Percentiles rank a stretch among this genome's conserved stretches.
These are phyloP conservation scores for Albula glossodonta DNA, from an alignment of 2,113 vertebrate genomes.

Conservation along the genomic window DNA sequence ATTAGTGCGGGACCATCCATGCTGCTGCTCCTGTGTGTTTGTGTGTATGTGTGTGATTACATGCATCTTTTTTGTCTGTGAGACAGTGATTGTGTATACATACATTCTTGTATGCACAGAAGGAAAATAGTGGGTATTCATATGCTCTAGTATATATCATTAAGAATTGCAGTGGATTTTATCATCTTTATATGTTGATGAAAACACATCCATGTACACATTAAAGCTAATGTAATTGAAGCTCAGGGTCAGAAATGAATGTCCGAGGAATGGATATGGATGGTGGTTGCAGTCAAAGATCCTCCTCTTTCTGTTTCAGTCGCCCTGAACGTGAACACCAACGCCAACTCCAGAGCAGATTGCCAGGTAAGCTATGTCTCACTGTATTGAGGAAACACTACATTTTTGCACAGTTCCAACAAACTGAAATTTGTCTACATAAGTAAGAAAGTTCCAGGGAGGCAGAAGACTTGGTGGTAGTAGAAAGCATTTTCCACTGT, in stretches of 20 bases:
- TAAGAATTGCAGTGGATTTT: not conserved
- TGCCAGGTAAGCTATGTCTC: conserved; percentile 37
- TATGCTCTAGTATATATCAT: conserved; percentile 1
- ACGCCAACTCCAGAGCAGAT: conserved; percentile 34
- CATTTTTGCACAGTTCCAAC: not conserved
- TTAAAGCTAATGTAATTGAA: not conserved
- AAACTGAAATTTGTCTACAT: not conserved
- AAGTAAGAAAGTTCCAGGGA: not conserved
- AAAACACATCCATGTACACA: not conserved
- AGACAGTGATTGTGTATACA: not conserved
- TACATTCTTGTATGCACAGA: not conserved
- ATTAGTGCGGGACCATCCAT: not conserved
- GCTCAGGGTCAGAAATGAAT: not conserved
- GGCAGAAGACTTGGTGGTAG: not conserved
- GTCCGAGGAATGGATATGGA: not conserved
- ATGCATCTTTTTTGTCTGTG: not conserved
- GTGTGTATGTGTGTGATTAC: not conserved
- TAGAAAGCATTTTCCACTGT: not conserved
- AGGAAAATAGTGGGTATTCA: not conserved
- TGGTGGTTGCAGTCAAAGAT: not conserved
- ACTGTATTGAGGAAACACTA: not conserved
- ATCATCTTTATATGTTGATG: not conserved
- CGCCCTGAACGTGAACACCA: conserved; percentile 39
- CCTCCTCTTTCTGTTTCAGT: conserved; percentile 39
- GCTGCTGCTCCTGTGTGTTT: not conserved